Percentiles rank a stretch among this genome's conserved stretches.
Conservation (phyloP, 1,140 invertebrate species). For the Mycetomoellerius zeteki region DNA sequence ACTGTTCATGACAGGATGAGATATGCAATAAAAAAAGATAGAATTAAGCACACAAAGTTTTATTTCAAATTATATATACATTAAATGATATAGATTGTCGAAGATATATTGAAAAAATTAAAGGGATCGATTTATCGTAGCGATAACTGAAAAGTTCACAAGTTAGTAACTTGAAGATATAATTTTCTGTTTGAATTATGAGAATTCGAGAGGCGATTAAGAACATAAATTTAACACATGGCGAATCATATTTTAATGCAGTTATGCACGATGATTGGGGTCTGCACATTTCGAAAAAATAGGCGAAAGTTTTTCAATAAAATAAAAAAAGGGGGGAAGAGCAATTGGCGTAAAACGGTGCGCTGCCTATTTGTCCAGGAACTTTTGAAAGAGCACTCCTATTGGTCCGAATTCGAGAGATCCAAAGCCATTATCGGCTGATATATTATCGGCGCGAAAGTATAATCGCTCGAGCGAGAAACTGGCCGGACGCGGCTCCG, state of each 20-base stretch:
- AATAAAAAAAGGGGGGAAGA: slow-evolving; percentile 28
- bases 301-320: slow-evolving; percentile 55
- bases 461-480: slow-evolving; percentile 82
- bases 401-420: slow-evolving; percentile 74
- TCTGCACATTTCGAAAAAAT: slow-evolving; percentile 33
- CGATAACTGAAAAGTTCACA: slow-evolving; percentile 4
- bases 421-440: slow-evolving; percentile 81
- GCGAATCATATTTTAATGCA: slow-evolving; percentile 66
- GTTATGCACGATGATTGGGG: slow-evolving; percentile 47
- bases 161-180: not conserved
- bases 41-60: not conserved
- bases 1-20: not conserved
- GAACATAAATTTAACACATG: slow-evolving; percentile 53
- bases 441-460: slow-evolving; percentile 85
- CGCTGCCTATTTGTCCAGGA: slow-evolving; percentile 28
- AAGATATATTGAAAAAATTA: slow-evolving; percentile 20
- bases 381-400: slow-evolving; percentile 61
- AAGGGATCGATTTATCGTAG: not conserved
- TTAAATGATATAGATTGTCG: not conserved
- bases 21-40: not conserved
- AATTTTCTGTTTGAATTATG: slow-evolving; percentile 37
- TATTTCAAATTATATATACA: not conserved
- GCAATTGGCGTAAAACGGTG: not conserved
- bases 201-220: slow-evolving; percentile 30
- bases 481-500: slow-evolving; percentile 62